These are phyloP conservation scores for Margaritifera margaritifera DNA, from an alignment of 2,888 invertebrate species.

Conservation along the genomic window DNA sequence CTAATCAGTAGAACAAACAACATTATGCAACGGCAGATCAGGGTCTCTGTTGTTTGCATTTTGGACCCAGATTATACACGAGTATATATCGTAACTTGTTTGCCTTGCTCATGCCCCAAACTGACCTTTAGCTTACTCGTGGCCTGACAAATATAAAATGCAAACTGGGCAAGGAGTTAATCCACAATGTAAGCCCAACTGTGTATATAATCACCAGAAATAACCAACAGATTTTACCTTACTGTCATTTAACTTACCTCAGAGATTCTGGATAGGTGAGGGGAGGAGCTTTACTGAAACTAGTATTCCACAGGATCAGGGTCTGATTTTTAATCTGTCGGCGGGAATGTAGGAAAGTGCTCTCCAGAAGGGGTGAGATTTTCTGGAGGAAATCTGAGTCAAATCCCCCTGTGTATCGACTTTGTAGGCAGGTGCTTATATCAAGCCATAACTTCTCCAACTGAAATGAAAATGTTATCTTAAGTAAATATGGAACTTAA, in stretches of 20 bases:
- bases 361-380: constrained; percentile 61
- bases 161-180: no score
- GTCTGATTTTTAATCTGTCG: constrained; percentile 62
- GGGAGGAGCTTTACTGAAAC: constrained; percentile 54
- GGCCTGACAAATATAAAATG: no score
- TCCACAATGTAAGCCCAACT: neutral
- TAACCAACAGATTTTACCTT: neutral
- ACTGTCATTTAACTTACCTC: constrained; percentile 46
- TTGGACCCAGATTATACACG: no score
- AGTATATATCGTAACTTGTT: no score
- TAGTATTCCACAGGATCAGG: constrained; percentile 62
- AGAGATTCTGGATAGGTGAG: constrained; percentile 62
- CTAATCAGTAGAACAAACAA: no score
- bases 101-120: no score
- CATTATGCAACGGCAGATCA: no score
- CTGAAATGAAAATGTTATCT: constrained; percentile 36
- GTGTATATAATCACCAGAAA: no score
- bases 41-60: no score
- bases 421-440: constrained; percentile 56
- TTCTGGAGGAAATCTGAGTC: constrained; percentile 61
- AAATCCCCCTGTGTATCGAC: constrained; percentile 53
- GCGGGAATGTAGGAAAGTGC: constrained; percentile 58
- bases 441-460: constrained; percentile 67
- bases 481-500: neutral
- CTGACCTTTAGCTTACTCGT: no score